Base-by-base conservation (phyloP, 2,888 invertebrate species). In the Lasioglossum malachurum region DNA sequence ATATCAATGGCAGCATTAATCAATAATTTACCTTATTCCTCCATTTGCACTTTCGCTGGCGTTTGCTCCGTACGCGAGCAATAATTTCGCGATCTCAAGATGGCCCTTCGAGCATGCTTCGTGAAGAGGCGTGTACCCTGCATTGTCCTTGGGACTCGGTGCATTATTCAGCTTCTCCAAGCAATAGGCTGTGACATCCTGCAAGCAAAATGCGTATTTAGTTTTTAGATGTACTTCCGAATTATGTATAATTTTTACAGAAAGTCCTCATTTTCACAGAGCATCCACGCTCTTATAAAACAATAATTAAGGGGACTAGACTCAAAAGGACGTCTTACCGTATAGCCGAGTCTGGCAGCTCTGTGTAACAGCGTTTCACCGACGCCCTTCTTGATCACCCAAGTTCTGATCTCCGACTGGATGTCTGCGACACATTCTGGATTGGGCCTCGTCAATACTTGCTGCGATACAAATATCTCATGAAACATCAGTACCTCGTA, bases 311-410 rank as follows among this genome's bases (percentile, higher is more conserved):
- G 10, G 12, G 12, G 12, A 57, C 4, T 57, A 4, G n/a, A 57
- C 53, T 57, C 4, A 46, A 14, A 12, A 44, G 35, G 53, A 76
- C 38, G 35, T 57, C 78, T 96, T 95, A 98, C 98, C 94, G 98
- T 97, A 93, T 98, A 98, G 78, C 98, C 98, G 80, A 98, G 97
- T 92, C 99, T 96, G 2, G 99, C 98, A 73, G 99, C 98, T 92
- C 99, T 97, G 94, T 99, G 99, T 77, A 99, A 96, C 92, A 98
- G 97, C 1, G 99, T 99, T 95, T 99, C 99, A 12, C 99, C 99
- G 57, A 98, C 97, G 77, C 99, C 98, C 95, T 99, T 99, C 95
- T 99, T 99, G 79, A 99, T 97, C 87, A 98, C 98, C 98, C 98
- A 98, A 89, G 97, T 97, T 94, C 98, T 98, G 86, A 98, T 98